These are phyloP conservation scores for Harpalus rufipes DNA, from an alignment of 2,888 invertebrate genomes.

Conservation along the genomic window DNA sequence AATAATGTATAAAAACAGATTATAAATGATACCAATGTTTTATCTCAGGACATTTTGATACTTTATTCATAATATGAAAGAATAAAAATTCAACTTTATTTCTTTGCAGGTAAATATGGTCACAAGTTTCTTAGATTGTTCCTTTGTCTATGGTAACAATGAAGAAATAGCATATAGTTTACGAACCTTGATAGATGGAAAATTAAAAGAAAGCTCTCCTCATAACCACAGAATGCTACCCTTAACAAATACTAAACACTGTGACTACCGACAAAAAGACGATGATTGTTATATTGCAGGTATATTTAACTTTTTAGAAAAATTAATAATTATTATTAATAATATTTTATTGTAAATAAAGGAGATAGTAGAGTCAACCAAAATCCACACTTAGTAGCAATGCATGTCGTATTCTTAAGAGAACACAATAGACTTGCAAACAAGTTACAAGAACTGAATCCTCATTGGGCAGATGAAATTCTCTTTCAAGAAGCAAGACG, in stretches of 20 bases:
- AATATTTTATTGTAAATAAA: neutral
- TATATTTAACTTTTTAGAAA: constrained; percentile 45
- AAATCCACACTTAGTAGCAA: constrained; percentile 54
- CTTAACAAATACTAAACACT: constrained; percentile 67
- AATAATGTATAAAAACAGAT: no score
- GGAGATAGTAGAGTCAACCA: constrained; percentile 61
- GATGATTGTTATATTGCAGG: constrained; percentile 71
- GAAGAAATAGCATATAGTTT: constrained; percentile 46
- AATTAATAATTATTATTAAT: no score
- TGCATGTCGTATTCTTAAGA: constrained; percentile 70
- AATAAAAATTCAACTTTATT: no score
- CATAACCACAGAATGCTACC: constrained; percentile 67
- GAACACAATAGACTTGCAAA: constrained; percentile 73
- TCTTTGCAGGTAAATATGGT: constrained; percentile 70
- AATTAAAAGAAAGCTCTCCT: constrained; percentile 45
- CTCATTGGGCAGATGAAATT: constrained; percentile 73
- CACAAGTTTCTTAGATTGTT: constrained; percentile 71
- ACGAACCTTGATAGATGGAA: constrained; percentile 55
- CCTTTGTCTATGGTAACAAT: constrained; percentile 70
- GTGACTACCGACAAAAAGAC: constrained; percentile 69
- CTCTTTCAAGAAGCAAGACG: constrained; percentile 72
- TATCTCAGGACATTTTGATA: no score
- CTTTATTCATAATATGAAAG: no score
- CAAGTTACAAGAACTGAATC: constrained; percentile 73
- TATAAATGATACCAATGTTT: no score